Evolutionary conservation across 2,113 vertebrate species (phyloP).

Genomic region (Zosterops lateralis): DNA sequence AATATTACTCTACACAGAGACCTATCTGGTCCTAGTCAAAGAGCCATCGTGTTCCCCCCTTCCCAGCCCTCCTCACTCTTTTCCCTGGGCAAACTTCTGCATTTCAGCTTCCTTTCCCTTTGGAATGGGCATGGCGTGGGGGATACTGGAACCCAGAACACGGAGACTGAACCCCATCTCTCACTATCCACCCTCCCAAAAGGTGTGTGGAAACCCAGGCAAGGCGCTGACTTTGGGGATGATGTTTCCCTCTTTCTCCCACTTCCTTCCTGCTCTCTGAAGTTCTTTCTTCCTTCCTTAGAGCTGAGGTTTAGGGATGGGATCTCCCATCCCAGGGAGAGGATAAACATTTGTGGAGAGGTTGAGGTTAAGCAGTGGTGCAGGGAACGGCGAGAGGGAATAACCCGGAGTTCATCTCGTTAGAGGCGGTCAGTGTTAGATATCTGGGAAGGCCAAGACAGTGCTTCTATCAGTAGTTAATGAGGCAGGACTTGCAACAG

Average conservation of each 20-base stretch:
- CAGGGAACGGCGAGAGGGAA: constrained; percentile 46
- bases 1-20: constrained; percentile 78
- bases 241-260: neutral
- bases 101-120: neutral
- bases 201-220: neutral
- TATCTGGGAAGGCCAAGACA: constrained; percentile 76
- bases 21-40: constrained; percentile 76
- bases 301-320: constrained; percentile 2
- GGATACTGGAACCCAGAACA: neutral
- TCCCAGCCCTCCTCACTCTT: constrained; percentile 13
- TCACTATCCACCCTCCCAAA: neutral
- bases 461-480: constrained; percentile 83
- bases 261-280: neutral
- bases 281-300: neutral
- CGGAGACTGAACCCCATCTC: neutral
- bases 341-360: constrained; percentile 59
- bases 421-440: constrained; percentile 61
- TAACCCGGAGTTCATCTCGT: constrained; percentile 67
- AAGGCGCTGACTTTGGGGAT: neutral
- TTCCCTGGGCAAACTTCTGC: neutral
- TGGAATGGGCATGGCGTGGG: neutral
- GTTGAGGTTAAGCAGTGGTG: constrained; percentile 69
- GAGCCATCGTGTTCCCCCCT: constrained; percentile 34
- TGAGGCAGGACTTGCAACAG: constrained; percentile 84
- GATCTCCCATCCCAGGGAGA: constrained; percentile 29